These are phyloP conservation scores for Pomacea canaliculata DNA, from an alignment of 2,888 invertebrate genomes.

Conservation along the genomic window DNA sequence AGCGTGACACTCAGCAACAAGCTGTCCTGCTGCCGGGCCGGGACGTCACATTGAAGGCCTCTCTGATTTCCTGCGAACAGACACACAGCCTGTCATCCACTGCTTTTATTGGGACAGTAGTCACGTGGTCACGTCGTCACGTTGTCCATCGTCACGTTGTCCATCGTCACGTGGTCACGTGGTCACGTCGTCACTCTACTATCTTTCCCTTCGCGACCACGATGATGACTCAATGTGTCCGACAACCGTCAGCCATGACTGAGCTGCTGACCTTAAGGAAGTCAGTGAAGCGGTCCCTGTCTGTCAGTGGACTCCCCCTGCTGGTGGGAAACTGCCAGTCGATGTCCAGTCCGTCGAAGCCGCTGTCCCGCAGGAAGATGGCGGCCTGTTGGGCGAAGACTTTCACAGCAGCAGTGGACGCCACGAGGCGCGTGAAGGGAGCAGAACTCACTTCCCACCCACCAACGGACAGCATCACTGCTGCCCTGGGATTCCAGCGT, in stretches of 20 bases:
- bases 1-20: slow-evolving; percentile 1
- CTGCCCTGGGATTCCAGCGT: slow-evolving; percentile 77
- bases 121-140: too few species aligned
- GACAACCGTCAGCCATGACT: too few species aligned
- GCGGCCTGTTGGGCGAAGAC: slow-evolving; percentile 53
- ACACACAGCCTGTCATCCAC: too few species aligned
- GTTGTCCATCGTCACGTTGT: too few species aligned
- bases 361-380: slow-evolving; percentile 62
- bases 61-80: too few species aligned
- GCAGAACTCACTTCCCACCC: slow-evolving; percentile 94
- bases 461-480: slow-evolving; percentile 86
- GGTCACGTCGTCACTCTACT: too few species aligned
- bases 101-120: too few species aligned
- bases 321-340: slow-evolving; percentile 90
- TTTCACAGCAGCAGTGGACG: slow-evolving; percentile 37
- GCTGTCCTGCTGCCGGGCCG: neutral
- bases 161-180: too few species aligned
- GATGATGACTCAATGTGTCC: too few species aligned
- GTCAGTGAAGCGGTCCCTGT: slow-evolving; percentile 50
- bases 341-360: slow-evolving; percentile 88
- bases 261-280: slow-evolving; percentile 55
- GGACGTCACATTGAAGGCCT: too few species aligned
- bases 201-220: too few species aligned
- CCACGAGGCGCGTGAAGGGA: slow-evolving; percentile 63
- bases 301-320: slow-evolving; percentile 59